phyloP scores from a whole-genome alignment of 2,113 vertebrate genomes.

The Elephas maximus region DNA sequence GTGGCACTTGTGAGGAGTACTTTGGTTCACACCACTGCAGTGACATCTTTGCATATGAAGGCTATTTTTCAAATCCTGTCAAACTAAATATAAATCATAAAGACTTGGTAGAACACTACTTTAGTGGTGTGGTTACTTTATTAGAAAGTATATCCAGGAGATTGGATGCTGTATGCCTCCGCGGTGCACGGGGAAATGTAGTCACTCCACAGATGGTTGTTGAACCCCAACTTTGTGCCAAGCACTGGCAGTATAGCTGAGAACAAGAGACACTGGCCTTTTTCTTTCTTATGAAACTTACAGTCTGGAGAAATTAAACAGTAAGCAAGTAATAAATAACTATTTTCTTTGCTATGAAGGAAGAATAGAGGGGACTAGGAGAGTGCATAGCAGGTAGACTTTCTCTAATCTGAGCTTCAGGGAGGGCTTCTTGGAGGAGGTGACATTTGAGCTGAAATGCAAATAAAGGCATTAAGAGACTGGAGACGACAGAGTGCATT shows the following conservation, averaged over 20 bases:
- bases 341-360: not conserved
- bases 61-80: not conserved
- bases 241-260: not conserved
- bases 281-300: not conserved
- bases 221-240: not conserved
- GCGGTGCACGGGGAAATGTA: not conserved
- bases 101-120: not conserved
- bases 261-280: not conserved
- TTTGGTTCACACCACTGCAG: not conserved
- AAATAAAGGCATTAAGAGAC: not conserved
- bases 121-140: not conserved
- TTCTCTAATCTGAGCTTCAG: not conserved
- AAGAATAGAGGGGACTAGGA: not conserved
- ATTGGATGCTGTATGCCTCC: not conserved
- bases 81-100: not conserved
- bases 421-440: not conserved
- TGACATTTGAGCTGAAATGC: not conserved
- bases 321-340: not conserved
- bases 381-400: not conserved
- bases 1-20: not conserved
- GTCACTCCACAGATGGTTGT: not conserved
- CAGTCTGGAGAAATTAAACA: not conserved
- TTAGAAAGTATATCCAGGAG: not conserved
- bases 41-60: not conserved
- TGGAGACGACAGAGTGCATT: not conserved